Conservation (phyloP, 2,888 invertebrate genomes). For the Mimas tiliae region DNA sequence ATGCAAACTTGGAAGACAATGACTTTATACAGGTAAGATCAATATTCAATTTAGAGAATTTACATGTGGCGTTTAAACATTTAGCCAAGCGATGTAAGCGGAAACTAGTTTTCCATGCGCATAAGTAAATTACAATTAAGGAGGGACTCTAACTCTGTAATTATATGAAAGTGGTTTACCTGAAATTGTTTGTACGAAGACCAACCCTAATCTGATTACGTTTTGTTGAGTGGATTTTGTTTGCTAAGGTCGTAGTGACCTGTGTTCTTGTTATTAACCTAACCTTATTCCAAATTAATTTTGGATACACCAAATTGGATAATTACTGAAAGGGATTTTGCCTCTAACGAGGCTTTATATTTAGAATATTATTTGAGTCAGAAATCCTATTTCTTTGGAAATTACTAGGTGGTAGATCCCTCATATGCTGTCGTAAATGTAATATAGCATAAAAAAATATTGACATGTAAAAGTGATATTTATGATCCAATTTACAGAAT, state of each 20-base stretch:
- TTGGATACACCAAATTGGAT: constrained; percentile 3
- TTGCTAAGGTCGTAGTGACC: not conserved
- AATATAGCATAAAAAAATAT: no score
- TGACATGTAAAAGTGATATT: no score
- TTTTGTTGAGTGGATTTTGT: constrained; percentile 18
- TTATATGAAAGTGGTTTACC: constrained; percentile 7
- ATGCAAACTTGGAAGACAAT: constrained; percentile 11
- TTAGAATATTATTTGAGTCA: not conserved
- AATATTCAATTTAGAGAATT: constrained; percentile 21
- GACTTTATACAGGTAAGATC: constrained; percentile 18
- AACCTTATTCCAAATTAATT: constrained; percentile 11
- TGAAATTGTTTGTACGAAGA: not conserved
- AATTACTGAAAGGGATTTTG: not conserved
- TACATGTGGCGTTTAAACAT: constrained; percentile 17
- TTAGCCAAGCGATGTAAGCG: constrained; percentile 5
- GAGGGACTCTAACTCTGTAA: not conserved
- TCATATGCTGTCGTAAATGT: no score
- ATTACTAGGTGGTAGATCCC: no score
- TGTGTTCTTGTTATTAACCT: not conserved
- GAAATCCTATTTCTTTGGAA: no score
- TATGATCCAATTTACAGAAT: no score
- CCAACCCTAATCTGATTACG: constrained; percentile 18
- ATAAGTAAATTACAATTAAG: constrained; percentile 19
- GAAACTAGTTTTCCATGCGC: constrained; percentile 3
- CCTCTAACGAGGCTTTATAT: no score